phyloP scores from a whole-genome alignment of 2,888 invertebrate species.

The Epistrophe grossulariae region DNA sequence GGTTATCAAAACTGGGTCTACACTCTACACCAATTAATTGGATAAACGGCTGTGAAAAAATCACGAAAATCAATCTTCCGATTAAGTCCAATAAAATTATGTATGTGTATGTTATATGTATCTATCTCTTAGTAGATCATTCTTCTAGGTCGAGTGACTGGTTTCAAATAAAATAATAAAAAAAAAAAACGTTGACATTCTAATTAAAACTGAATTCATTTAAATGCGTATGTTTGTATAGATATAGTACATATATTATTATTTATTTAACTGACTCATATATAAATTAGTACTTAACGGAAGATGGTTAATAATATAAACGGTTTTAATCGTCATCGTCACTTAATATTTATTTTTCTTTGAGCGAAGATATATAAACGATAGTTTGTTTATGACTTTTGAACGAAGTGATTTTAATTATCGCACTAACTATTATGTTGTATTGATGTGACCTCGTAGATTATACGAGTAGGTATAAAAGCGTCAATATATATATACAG shows the following conservation, averaged over 20 bases:
- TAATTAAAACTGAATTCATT: slow-evolving; percentile 10
- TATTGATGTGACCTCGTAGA: too few species aligned
- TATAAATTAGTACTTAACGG: background rate
- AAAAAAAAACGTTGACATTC: slow-evolving; percentile 21
- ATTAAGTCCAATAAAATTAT: slow-evolving; percentile 7
- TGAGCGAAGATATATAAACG: background rate
- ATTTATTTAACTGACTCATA: background rate
- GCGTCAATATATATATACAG: too few species aligned
- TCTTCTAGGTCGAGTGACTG: slow-evolving; percentile 30
- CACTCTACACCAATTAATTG: slow-evolving; percentile 42
- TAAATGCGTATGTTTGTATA: background rate
- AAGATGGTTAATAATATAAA: background rate
- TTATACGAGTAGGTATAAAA: too few species aligned
- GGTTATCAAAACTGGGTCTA: slow-evolving; percentile 52
- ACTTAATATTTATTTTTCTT: background rate
- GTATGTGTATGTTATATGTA: background rate
- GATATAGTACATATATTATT: background rate
- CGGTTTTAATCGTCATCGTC: background rate
- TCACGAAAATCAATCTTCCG: slow-evolving; percentile 20
- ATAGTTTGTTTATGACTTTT: too few species aligned
- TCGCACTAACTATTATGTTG: too few species aligned
- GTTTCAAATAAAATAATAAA: background rate
- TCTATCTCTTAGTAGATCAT: background rate
- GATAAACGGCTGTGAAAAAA: slow-evolving; percentile 10
- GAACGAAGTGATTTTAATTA: too few species aligned